Evolutionary conservation across 2,888 invertebrate genomes (phyloP), one percentile per base, ranked within the genome.

Genomic region (Hermaeophaga mercurialis): DNA sequence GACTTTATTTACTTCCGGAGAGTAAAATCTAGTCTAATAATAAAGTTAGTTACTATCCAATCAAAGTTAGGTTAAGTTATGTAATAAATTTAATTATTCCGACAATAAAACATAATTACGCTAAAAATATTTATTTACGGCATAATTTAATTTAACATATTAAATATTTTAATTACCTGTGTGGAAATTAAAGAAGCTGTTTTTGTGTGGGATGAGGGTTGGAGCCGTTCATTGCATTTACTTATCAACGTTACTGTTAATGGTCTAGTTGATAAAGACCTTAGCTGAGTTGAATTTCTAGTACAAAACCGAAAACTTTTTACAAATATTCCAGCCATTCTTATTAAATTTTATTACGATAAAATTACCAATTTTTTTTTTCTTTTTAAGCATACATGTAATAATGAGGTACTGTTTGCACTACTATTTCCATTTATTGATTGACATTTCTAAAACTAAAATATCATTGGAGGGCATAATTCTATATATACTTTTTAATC

Each of bases 1-100:
- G 59, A 77, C 64, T 69, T 79, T 78, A 62, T 78, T 63, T 67
- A 73, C 28, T 65, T 75, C 73, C 12, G 75, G 75, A 7, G 73
- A 71, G 67, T 75, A 78, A 63, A 71, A 71, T 55, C 67, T 67
- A 34, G 54, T 61, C 69, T 70, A 47, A 52, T 49, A 56, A 54
- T 55, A 57, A 59, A 64, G 26, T 33, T n/a, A 48, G 18, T 36
- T 36, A 36, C 14, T 24, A 3, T 6, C 17, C 1, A 8, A 19
- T 11, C 14, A 56, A 56, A 62, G 57, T 57, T 53, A 62, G 61
- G 61, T 62, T 62, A 62, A 41, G 62, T 63, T 63, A 63, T 63
- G 63, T 63, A 63, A 63, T 61, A 48, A n/a, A n/a, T n/a, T n/a
- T n/a, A n/a, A n/a, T n/a, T n/a, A n/a, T n/a, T n/a, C n/a, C n/a